phyloP scores from a whole-genome alignment of 2,888 invertebrate species.

The Platerodrilus igneus region DNA sequence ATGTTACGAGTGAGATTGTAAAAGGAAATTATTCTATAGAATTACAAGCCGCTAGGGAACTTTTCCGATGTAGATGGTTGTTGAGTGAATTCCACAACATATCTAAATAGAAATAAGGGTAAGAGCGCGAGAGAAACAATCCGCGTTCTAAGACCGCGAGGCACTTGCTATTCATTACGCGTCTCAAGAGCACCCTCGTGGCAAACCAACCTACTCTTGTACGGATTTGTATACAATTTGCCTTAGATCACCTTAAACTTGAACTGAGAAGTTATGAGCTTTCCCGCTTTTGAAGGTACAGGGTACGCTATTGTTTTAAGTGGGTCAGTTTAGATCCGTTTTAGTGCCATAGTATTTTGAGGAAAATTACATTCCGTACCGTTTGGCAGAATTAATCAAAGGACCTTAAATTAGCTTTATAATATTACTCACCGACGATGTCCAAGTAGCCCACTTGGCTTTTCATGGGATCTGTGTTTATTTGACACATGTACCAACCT shows the following conservation, averaged over 20 bases:
- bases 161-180: constrained; percentile 37
- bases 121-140: constrained; percentile 36
- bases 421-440: constrained; percentile 57
- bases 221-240: constrained; percentile 38
- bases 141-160: constrained; percentile 28
- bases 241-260: constrained; percentile 32
- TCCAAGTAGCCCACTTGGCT: constrained; percentile 63
- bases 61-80: constrained; percentile 29
- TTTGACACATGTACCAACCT: constrained; percentile 92
- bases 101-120: constrained; percentile 28
- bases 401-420: background rate
- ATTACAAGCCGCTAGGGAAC: constrained; percentile 34
- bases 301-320: constrained; percentile 20
- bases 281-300: constrained; percentile 14
- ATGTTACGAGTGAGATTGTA: constrained; percentile 27
- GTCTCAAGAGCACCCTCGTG: constrained; percentile 38
- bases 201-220: constrained; percentile 32
- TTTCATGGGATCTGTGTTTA: constrained; percentile 71
- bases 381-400: constrained; percentile 1
- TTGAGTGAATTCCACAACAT: constrained; percentile 29
- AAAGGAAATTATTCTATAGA: constrained; percentile 35
- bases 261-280: constrained; percentile 25
- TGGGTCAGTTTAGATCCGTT: constrained; percentile 14
- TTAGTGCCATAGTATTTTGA: constrained; percentile 8
- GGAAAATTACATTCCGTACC: constrained; percentile 12